Base-by-base conservation (phyloP, 2,797 vertebrate species). In the Manis javanica region DNA sequence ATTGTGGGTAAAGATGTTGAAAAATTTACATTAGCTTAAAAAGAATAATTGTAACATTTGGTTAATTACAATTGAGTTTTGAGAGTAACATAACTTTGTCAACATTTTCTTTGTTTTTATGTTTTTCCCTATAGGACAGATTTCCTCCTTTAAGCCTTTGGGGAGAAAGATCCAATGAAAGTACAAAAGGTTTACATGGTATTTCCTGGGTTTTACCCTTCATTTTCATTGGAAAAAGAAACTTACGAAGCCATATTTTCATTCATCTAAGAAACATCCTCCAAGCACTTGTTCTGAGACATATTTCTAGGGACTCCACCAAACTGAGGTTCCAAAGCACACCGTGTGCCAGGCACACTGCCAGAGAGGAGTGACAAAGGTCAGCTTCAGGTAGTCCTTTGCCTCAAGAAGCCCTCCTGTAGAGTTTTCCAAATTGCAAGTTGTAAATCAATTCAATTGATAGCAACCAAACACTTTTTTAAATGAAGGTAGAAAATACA, bases 11-110 rank as follows among this genome's bases (percentile, higher is more conserved):
- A 85, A 55, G 59, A 94, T 55, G 42, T 39, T 63, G 29, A 85
- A 74, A 39, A 14, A 10, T 49, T 91, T 91, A 51, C 55, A 72
- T 24, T 72, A 68, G 19, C 24, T 89, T 81, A 85, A 83, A 86
- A 71, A n/a, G 24, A 42, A 49, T 91, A 61, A 91, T 42, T 72
- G 10, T 83, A 59, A 66, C 11, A 49, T 87, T 51, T 86, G 59
- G 34, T 75, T 78, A 85, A 90, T 74, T 92, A 81, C 72, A 90
- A 29, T 42, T 92, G 85, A 79, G 61, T 77, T 87, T 86, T 59
- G 23, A 86, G 19, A 92, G 90, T 69, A 86, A 64, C 26, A 42
- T 46, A 81, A 82, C 59, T 64, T 68, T 82, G 42, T 75, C 42
- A 64, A 77, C 9, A 12, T 72, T 86, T 78, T 57, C 42, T 64